Evolutionary conservation across 23 tunicate genomes (phyloP).

Genomic region (Ascidia mentula): DNA sequence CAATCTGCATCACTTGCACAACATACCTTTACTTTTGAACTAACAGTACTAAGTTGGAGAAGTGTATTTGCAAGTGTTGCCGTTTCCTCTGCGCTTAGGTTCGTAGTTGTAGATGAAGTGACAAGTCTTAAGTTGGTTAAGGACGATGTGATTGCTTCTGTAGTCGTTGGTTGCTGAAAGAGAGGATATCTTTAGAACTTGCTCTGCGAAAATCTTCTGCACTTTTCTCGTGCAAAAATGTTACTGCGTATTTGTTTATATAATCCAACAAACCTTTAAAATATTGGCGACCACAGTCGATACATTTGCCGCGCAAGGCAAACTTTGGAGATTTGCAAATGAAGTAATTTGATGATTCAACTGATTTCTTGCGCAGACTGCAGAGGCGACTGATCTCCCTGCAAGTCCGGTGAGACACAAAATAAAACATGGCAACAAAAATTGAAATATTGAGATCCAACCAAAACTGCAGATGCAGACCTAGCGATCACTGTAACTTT

Average conservation of each 20-base stretch:
- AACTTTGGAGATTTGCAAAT: not conserved
- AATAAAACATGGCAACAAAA: too few species aligned
- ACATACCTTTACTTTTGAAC: not conserved
- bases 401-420: too few species aligned
- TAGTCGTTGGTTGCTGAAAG: too few species aligned
- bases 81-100: not conserved
- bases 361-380: not conserved
- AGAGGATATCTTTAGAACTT: too few species aligned
- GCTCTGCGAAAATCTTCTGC: too few species aligned
- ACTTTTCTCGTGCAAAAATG: too few species aligned
- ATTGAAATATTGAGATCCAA: too few species aligned
- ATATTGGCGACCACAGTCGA: not conserved
- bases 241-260: not conserved
- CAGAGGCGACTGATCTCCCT: not conserved
- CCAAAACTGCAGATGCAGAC: too few species aligned
- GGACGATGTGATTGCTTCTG: not conserved
- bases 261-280: not conserved
- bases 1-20: not conserved
- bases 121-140: not conserved
- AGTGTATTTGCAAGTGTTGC: not conserved
- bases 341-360: not conserved
- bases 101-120: not conserved
- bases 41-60: not conserved
- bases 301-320: not conserved
- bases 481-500: too few species aligned